Conservation (phyloP, 2,888 invertebrate species). For the Anoncus sp. region DNA sequence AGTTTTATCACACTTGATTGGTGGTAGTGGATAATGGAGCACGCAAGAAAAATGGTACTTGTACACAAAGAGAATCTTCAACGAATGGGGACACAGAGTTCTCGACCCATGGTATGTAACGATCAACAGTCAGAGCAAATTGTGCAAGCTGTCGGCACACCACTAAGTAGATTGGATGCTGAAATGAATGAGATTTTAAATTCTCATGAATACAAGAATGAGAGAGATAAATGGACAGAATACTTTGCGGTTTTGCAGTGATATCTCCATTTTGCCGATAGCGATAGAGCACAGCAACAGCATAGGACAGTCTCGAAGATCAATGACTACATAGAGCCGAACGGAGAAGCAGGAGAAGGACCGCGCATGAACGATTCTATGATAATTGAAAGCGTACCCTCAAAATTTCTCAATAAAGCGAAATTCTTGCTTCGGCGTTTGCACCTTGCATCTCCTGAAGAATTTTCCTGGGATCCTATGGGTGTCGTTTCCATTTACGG, state of each 20-base stretch:
- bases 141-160: constrained; percentile 17
- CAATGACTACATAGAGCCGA: not conserved
- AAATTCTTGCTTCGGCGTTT: constrained; percentile 37
- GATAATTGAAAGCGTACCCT: constrained; percentile 19
- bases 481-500: constrained; percentile 20
- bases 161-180: constrained; percentile 40
- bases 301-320: not conserved
- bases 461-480: constrained; percentile 30
- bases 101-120: too few species aligned
- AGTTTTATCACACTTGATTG: constrained; percentile 8
- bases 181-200: constrained; percentile 58
- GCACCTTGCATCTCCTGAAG: not conserved
- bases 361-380: constrained; percentile 21
- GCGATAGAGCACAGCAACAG: constrained; percentile 21
- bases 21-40: constrained; percentile 36
- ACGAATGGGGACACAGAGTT: not conserved
- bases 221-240: constrained; percentile 52
- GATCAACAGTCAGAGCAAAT: constrained; percentile 19
- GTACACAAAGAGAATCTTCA: constrained; percentile 13
- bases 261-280: constrained; percentile 43
- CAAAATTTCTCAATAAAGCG: constrained; percentile 37
- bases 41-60: constrained; percentile 45
- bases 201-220: constrained; percentile 25
- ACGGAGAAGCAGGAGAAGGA: not conserved
- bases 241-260: constrained; percentile 49